Base-by-base conservation (phyloP, 2,113 vertebrate genomes). In the Sinocyclocheilus anshuiensis region DNA sequence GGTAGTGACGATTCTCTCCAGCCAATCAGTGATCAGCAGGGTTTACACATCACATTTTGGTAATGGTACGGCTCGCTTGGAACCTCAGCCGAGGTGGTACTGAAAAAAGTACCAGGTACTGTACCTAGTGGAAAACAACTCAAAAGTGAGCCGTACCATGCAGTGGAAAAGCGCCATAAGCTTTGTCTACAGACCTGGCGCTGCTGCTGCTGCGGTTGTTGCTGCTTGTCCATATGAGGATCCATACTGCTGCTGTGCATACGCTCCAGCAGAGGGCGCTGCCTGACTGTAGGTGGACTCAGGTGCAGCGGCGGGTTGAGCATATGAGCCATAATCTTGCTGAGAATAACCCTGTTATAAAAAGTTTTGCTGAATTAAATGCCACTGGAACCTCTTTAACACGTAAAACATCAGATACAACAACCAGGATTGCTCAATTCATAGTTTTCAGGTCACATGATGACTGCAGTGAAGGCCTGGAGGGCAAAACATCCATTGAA, bases 291-390 rank as follows among this genome's bases (percentile, higher is more conserved):
- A 91, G 12, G 89, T 42, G 5, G 91, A 86, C 29, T 91, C 91
- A 93, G 53, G 67, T 24, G 82, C 69, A 96, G 76, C 97, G 11
- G 90, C 84, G 0, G 89, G 86, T 81, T 90, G 91, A 36, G 86
- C 61, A 59, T 91, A 91, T 6, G 90, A 86, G n/a, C 86, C 67
- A 39, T 91, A 91, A 50, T 88, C 89, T 81, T 89, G 90, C 81
- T 89, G 89, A 55, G 85, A 93, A 57, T 99, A 99, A 0, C 95
- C 94, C 95, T 97, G 97, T 94, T 96, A 89, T 88, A 84, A 83
- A 18, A 81, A 88, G 10, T 1, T 26, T 6, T 4, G 15, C 29
- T 18, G 15, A 71, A 71, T 36, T 36, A 33, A 3, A 65, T 15
- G 13, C 13, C 20, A n/a, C 72, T 45, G 4, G 39, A 18, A 20